A percentile compares a stretch with the other conserved stretches of the same genome.
Evolutionary conservation across 2,113 vertebrate species (phyloP).

Genomic region (Lipotes vexillifer): DNA sequence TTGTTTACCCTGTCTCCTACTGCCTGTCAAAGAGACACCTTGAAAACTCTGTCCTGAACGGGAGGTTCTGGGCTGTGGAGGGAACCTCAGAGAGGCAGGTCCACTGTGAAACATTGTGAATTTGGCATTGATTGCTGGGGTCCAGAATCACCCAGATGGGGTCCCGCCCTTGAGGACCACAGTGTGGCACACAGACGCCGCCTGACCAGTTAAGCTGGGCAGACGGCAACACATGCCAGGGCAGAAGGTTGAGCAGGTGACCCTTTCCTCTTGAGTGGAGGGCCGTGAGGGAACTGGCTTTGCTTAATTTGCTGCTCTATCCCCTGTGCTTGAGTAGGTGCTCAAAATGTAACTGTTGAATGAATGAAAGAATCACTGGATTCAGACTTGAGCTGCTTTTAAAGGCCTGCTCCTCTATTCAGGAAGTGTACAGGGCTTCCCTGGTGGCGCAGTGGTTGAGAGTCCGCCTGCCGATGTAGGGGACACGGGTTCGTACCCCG

Average conservation of each 20-base stretch:
- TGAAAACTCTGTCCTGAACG: not conserved
- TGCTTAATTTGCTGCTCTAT: not conserved
- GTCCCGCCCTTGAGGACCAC: not conserved
- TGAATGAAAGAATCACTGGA: not conserved
- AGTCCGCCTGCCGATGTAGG: too few species aligned
- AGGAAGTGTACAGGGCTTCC: not conserved
- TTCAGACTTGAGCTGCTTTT: not conserved
- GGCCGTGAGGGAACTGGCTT: fast-evolving
- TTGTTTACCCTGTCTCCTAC: not conserved
- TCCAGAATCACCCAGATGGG: not conserved
- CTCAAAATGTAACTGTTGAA: not conserved
- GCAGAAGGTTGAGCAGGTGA: not conserved
- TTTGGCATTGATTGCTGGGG: not conserved
- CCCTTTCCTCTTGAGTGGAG: too few species aligned
- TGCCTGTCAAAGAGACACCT: not conserved
- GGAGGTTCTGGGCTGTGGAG: not conserved
- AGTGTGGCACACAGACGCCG: not conserved
- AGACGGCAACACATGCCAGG: fast-evolving
- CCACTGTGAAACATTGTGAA: too few species aligned
- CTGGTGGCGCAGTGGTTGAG: too few species aligned
- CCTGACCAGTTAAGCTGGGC: not conserved
- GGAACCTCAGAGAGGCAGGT: not conserved
- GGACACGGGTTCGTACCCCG: too few species aligned
- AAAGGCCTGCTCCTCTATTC: not conserved
- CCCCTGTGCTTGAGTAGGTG: not conserved